These are phyloP conservation scores for Caenorhabditis brenneri DNA, from an alignment of 1,140 invertebrate genomes.

Conservation along the genomic window DNA sequence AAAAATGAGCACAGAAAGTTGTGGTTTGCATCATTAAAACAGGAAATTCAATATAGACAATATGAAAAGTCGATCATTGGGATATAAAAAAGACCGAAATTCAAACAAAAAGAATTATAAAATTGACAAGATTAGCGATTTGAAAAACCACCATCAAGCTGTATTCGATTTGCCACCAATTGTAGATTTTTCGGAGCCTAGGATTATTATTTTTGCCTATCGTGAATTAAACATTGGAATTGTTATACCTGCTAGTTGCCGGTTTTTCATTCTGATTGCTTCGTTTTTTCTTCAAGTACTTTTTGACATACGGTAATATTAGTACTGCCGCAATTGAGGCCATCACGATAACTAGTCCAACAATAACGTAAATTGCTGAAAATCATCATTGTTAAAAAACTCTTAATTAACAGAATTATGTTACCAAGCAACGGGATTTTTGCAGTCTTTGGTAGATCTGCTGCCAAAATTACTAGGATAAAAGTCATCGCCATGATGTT, in stretches of 20 bases:
- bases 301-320: background rate
- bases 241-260: background rate
- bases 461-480: background rate
- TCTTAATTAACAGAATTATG: too few species aligned
- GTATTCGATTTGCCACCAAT: background rate
- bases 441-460: background rate
- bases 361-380: background rate
- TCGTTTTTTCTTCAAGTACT: background rate
- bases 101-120: background rate
- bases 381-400: too few species aligned
- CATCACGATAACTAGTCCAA: background rate
- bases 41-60: background rate
- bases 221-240: too few species aligned
- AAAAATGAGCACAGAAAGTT: too few species aligned
- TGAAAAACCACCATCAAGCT: background rate
- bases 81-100: background rate
- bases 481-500: conserved; percentile 26
- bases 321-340: background rate
- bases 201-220: background rate
- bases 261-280: background rate
- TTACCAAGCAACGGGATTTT: background rate
- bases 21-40: background rate
- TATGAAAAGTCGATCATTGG: background rate
- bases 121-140: background rate
- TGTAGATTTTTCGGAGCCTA: background rate